Evolutionary conservation across 2,888 invertebrate genomes (phyloP).

Genomic region (Autographa pulchrina): DNA sequence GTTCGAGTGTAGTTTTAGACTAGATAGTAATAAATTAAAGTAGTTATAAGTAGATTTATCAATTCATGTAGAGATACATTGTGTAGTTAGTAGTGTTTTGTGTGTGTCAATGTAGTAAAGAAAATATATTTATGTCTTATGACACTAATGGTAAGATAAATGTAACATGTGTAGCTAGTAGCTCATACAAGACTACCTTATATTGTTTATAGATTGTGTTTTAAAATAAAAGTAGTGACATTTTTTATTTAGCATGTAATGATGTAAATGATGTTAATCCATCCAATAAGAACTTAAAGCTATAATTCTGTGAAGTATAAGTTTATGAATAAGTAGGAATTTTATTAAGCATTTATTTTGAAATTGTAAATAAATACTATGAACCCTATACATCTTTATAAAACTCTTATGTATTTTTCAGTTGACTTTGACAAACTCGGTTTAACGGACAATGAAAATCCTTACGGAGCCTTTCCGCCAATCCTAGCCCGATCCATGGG

Average conservation of each 20-base stretch:
- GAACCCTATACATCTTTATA: not conserved
- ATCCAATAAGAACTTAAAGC: no score
- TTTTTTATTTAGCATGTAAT: not conserved
- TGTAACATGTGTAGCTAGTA: not conserved
- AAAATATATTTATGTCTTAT: no score
- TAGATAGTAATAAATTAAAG: not conserved
- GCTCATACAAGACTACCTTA: no score
- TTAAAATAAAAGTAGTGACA: no score
- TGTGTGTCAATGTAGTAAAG: no score
- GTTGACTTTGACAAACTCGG: constrained; percentile 96
- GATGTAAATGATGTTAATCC: not conserved
- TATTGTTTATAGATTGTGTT: no score
- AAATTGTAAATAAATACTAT: no score
- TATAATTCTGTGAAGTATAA: no score
- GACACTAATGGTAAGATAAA: not conserved
- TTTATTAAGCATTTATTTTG: no score
- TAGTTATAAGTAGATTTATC: not conserved
- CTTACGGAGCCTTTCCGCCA: constrained; percentile 94
- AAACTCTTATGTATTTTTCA: constrained; percentile 71
- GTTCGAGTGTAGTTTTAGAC: not conserved
- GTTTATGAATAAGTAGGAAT: no score
- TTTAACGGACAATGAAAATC: constrained; percentile 96
- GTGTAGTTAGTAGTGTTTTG: no score
- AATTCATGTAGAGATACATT: not conserved
- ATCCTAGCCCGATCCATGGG: constrained; percentile 94